Evolutionary conservation across 2,888 invertebrate species (phyloP).

Genomic region (Taenaris catops): DNA sequence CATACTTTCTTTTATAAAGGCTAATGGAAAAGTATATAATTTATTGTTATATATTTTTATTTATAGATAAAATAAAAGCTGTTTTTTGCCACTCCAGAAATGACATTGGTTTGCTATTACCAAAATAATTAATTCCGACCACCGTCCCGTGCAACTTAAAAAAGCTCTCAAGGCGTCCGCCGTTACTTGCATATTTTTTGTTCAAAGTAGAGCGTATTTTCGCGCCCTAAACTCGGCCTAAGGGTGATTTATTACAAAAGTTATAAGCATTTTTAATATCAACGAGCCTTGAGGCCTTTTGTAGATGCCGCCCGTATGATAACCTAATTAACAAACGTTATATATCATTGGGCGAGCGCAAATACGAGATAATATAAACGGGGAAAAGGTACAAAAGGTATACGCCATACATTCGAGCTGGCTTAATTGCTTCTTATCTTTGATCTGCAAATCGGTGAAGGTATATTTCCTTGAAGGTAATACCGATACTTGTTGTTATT

Average conservation of each 20-base stretch:
- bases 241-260: conserved; percentile 76
- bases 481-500: conserved; percentile 1
- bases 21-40: no score
- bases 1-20: no score
- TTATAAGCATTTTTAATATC: conserved; percentile 74
- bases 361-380: conserved; percentile 58
- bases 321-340: conserved; percentile 77
- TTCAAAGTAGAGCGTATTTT: conserved; percentile 59
- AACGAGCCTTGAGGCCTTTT: conserved; percentile 70
- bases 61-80: no score
- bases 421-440: conserved; percentile 56
- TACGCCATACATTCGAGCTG: conserved; percentile 33
- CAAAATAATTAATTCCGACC: conserved; percentile 68
- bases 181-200: conserved; percentile 78
- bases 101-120: conserved; percentile 38
- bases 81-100: no score
- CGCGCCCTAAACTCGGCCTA: conserved; percentile 66
- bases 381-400: conserved; percentile 20
- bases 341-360: conserved; percentile 62
- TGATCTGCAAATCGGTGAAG: conserved; percentile 44
- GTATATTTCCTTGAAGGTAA: conserved; percentile 37
- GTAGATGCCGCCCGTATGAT: conserved; percentile 69
- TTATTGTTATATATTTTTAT: no score
- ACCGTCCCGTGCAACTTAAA: conserved; percentile 54
- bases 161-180: conserved; percentile 72